Conservation (phyloP, 2,888 invertebrate genomes). For the Nesidiocoris tenuis region DNA sequence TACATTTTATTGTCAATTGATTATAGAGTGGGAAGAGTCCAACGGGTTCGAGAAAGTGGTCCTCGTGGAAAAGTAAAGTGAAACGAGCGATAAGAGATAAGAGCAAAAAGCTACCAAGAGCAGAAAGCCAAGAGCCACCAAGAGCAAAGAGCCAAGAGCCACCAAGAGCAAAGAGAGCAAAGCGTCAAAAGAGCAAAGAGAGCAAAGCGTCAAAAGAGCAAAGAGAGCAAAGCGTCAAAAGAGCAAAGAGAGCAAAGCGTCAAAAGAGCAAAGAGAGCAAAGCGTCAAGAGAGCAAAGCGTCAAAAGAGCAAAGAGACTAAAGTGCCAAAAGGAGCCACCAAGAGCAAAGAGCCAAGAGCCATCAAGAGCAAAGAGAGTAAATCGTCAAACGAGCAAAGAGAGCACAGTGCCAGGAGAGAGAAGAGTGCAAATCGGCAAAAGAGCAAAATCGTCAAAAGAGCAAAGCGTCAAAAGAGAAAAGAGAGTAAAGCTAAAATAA, state of each 20-base stretch:
- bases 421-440: background rate
- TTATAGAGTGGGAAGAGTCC: too few relatives aligned
- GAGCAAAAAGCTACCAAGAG: background rate
- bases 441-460: background rate
- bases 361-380: background rate
- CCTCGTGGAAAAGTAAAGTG: background rate
- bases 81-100: background rate
- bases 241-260: background rate
- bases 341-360: background rate
- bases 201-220: background rate
- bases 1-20: too few relatives aligned
- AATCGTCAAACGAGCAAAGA: background rate
- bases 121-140: background rate
- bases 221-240: background rate
- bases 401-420: background rate
- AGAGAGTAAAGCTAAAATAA: background rate
- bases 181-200: background rate
- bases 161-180: background rate
- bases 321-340: background rate
- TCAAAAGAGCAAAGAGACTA: background rate
- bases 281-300: background rate
- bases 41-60: background rate
- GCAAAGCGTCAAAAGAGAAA: background rate
- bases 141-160: background rate
- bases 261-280: background rate